Conservation (phyloP, 2,113 vertebrate species). For the Sclerurus mexicanus region DNA sequence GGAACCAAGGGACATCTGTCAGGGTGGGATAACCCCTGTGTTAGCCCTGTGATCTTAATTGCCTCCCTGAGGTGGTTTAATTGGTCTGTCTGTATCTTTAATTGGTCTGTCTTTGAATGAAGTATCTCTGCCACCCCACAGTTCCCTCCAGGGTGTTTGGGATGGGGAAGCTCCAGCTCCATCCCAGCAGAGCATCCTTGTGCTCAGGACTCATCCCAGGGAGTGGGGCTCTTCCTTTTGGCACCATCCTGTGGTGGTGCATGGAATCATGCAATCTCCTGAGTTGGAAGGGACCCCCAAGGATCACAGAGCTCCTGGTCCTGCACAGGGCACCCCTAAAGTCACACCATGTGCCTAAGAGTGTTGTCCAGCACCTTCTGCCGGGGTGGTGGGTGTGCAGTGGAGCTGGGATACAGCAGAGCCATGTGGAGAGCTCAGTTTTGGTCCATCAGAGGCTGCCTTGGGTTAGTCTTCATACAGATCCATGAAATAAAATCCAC, state of each 20-base stretch:
- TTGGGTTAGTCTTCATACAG: background rate
- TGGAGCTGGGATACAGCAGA: background rate
- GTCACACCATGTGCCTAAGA: background rate
- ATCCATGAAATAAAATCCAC: accelerated
- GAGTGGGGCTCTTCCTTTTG: background rate
- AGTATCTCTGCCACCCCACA: background rate
- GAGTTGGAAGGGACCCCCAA: background rate
- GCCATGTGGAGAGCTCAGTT: accelerated
- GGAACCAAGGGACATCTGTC: background rate
- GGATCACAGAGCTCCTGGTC: background rate
- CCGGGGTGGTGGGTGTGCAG: accelerated
- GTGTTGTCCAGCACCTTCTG: background rate
- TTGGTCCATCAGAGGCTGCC: background rate
- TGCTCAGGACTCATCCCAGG: background rate
- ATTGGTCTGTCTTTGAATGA: background rate
- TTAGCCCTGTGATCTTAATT: background rate
- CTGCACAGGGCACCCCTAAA: background rate
- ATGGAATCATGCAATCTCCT: background rate
- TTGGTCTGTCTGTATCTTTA: background rate
- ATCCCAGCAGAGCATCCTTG: background rate
- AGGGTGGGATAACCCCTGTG: background rate
- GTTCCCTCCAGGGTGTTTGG: background rate
- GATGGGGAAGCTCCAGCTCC: background rate
- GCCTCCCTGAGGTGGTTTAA: background rate
- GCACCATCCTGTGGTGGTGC: background rate